phyloP scores from a whole-genome alignment of 2,113 vertebrate species.

The Eretmochelys imbricata region DNA sequence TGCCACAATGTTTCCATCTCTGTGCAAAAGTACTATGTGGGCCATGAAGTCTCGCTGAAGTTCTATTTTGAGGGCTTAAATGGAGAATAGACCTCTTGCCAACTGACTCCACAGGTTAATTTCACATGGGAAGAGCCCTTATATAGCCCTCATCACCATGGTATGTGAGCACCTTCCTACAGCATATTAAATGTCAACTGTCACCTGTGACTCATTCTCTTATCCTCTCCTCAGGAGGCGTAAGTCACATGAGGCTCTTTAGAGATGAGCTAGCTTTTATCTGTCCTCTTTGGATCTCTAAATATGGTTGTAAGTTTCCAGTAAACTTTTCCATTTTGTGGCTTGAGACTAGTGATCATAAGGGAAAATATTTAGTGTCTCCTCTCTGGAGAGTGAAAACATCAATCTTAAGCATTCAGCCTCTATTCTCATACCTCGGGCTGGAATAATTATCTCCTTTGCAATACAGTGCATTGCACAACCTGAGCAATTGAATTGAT shows the following conservation, averaged over 20 bases:
- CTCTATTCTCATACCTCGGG: too few relatives aligned
- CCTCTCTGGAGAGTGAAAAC: not conserved
- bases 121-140: not conserved
- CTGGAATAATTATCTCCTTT: too few relatives aligned
- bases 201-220: not conserved
- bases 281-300: not conserved
- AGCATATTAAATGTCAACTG: not conserved
- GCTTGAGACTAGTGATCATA: accelerated
- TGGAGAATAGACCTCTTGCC: not conserved
- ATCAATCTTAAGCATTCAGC: not conserved
- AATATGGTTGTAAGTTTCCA: not conserved
- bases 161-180: not conserved
- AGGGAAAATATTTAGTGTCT: not conserved
- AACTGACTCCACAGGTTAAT: not conserved
- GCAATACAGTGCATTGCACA: not conserved
- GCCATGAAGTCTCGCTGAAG: not conserved
- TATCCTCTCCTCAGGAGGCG: not conserved
- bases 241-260: not conserved
- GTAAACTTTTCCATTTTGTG: not conserved
- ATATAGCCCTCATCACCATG: not conserved
- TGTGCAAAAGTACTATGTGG: not conserved
- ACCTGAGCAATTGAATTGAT: not conserved
- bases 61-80: not conserved
- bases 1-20: accelerated
- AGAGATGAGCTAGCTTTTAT: not conserved